Base-by-base conservation (phyloP, 2,113 vertebrate genomes). In the Tragelaphus imberbis region DNA sequence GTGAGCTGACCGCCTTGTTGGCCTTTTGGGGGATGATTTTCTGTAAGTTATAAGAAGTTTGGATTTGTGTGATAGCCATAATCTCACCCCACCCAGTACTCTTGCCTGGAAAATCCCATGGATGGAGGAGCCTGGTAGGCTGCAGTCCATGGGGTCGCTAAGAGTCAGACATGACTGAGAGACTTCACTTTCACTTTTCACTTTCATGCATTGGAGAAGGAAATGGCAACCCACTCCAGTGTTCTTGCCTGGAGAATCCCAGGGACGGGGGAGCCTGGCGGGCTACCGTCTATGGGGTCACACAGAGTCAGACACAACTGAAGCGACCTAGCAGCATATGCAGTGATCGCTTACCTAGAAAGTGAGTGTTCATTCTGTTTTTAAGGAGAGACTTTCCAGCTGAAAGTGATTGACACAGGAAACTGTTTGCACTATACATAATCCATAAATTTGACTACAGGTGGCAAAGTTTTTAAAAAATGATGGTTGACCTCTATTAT, bases 351-450 rank as follows among this genome's bases (percentile, higher is more conserved):
- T 98, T 97, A 84, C 59, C 51, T 97, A 92, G 92, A 95, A 86
- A 92, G 84, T 87, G 21, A 88, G 28, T 88, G 47, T 92, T 7
- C 91, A 92, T 95, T 96, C 84, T 96, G 2, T 8, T 82, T 91
- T 25, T 95, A 85, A 98, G 71, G 80, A 91, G 94, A 98, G 63
- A 85, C 65, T 97, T 98, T 96, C 65, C 95, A 96, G 77, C 44
- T 84, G 90, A 53, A 87, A 75, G 59, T 96, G 95, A 87, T 51
- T 21, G 61, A 25, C 53, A 36, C 33, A 93, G 44, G 44, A 77
- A 81, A 85, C 94, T 89, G 7, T 90, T 96, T 97, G n/a, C 97
- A 91, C 79, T 92, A 92, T 0, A 23, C 44, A 30, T 19, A 53
- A 47, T 25, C 36, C 96, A 40, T 95, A 91, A 44, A 49, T 93